phyloP scores from a whole-genome alignment of 2,113 vertebrate species.

The Trogon melanurus region DNA sequence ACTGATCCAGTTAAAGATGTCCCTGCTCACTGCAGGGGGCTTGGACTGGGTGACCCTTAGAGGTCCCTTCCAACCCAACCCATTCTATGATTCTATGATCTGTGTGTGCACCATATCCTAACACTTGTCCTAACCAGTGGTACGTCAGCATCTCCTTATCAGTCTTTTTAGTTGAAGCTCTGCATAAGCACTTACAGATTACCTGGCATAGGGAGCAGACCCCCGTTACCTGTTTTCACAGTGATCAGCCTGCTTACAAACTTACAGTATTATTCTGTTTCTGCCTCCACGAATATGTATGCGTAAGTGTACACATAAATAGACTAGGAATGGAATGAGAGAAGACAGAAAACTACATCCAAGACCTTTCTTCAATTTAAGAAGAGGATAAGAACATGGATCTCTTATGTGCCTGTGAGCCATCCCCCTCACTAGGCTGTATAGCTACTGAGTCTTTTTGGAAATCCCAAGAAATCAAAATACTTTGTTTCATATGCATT shows the following conservation, averaged over 20 bases:
- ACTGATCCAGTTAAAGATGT: no score
- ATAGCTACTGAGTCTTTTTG: background rate
- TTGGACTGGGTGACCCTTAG: no score
- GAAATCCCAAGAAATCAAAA: conserved; percentile 17
- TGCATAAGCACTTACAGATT: background rate
- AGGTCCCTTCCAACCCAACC: no score
- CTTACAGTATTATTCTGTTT: background rate
- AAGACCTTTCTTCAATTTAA: background rate
- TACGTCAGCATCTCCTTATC: background rate
- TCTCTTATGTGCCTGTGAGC: background rate
- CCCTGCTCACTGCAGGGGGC: no score
- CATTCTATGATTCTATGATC: no score
- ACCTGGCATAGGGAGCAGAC: background rate
- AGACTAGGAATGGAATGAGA: background rate
- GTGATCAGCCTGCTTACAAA: background rate
- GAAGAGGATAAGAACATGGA: background rate
- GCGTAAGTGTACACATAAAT: fast-evolving
- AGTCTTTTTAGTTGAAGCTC: background rate
- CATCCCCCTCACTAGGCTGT: background rate
- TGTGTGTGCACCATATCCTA: background rate
- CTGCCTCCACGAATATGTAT: background rate
- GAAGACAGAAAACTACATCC: background rate
- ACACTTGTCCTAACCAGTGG: background rate
- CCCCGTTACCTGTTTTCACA: background rate
- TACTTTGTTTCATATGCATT: background rate